Evolutionary conservation across 2,113 vertebrate species (phyloP), one percentile per base, ranked within the genome.

Genomic region (Polyodon spathula): DNA sequence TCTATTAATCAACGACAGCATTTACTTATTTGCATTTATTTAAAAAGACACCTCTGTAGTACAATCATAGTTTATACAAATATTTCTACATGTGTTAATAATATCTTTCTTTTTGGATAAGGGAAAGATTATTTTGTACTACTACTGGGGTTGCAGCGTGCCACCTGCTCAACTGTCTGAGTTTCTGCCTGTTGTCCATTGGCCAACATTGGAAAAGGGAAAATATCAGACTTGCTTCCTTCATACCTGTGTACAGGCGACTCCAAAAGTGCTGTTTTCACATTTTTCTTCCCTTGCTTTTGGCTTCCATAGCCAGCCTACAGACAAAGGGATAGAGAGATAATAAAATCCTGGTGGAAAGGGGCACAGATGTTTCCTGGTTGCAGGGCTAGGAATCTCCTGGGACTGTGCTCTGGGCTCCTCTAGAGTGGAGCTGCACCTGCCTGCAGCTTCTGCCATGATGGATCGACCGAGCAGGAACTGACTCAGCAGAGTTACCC

Each of bases 391-490:
- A 38, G 42, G 69, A 16, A 78, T 84, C 86, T 76, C 73, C 58
- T 46, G 83, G 84, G 85, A 81, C 53, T 57, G 9, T 15, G 3
- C 64, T 57, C 54, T 58, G 68, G 69, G 71, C 64, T 69, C 16
- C 60, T 71, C 63, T 76, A 67, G 73, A 79, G 68, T 71, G 76
- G 76, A 70, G 70, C 75, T 84, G 82, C 81, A 82, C 88, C 86
- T 91, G 88, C 84, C 79, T 76, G 67, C 83, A 81, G 76, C 67
- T 81, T 70, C 75, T 77, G 68, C 75, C 74, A 74, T 90, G 88
- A 92, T 86, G 75, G 78, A 92, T 90, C 82, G 90, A 85, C 82
- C 80, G 77, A 77, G 75, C 66, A 86, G 82, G 83, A 79, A 87
- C 86, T 88, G 86, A 92, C 85, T 93, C 88, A 91, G 88, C 89